Base-by-base conservation (phyloP, 2,888 invertebrate genomes). In the Melolontha melolontha region DNA sequence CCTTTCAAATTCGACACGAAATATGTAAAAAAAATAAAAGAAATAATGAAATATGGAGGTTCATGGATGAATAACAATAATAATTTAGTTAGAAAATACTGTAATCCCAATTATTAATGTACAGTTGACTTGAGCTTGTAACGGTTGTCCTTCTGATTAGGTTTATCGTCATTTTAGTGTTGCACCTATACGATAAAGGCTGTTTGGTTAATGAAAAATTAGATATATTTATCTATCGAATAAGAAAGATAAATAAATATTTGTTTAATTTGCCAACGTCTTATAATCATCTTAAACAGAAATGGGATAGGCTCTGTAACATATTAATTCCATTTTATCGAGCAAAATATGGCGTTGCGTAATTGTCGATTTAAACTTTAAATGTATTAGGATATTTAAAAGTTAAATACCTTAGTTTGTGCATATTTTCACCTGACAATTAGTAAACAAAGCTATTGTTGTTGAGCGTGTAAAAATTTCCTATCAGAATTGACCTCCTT, bases 181-280 rank as follows among this genome's bases (percentile, higher is more conserved):
- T n/a, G 7, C 22, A 50, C 27, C 50, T 22, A 50, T 17, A 5
- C 50, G 50, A 50, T 50, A 50, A 50, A 17, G 50, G 50, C 50
- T 50, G 22, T 50, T 50, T 50, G 22, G 10, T 50, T 50, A 50
- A 50, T 50, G 22, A 50, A n/a, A 34, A 50, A 50, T 50, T 22
- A 50, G 1, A 22, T 17, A 27, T 50, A 50, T 27, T 17, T 50
- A 50, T 22, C 50, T 50, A 22, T 10, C 22, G 50, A 50, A 50
- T 50, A 22, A 54, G 16, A 40, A 54, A 54, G 54, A 54, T 54
- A 5, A 34, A 12, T 54, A 54, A 54, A 54, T 54, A 54, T 54
- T 54, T 54, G 39, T 17, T 44, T n/a, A 14, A n/a, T 47, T 47
- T 16, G 14, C 17, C 16, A 14, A 14, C 34, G 34, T 47, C 47